phyloP scores from a whole-genome alignment of 2,888 invertebrate species.

The Iphiclides podalirius region DNA sequence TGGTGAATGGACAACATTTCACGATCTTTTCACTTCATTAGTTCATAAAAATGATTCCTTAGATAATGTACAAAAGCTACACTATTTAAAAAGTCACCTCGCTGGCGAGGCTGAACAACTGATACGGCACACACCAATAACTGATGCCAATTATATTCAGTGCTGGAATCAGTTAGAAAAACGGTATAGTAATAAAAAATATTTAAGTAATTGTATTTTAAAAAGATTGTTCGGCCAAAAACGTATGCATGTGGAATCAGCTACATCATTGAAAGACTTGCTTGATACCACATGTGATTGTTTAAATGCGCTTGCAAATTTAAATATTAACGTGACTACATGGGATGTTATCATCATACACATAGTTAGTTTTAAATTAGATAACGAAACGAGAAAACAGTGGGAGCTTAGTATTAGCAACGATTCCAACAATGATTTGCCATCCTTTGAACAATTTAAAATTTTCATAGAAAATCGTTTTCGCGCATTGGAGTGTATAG shows the following conservation, averaged over 20 bases:
- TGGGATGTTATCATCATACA: conserved; percentile 3
- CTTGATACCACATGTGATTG: conserved; percentile 24
- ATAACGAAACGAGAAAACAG: conserved; percentile 5
- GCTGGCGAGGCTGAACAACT: conserved; percentile 33
- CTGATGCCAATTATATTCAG: conserved; percentile 23
- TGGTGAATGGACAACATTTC: conserved; percentile 29
- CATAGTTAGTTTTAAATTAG: not conserved
- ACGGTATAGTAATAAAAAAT: conserved; percentile 29
- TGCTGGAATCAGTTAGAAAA: conserved; percentile 26
- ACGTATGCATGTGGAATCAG: conserved; percentile 20
- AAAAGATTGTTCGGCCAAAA: conserved; percentile 16
- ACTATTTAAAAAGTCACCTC: conserved; percentile 26
- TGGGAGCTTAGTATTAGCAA: conserved; percentile 12
- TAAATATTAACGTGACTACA: not conserved
- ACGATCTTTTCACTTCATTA: conserved; percentile 28
- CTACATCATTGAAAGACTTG: conserved; percentile 5
- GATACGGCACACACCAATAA: conserved; percentile 23
- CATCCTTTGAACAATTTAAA: too few species aligned
- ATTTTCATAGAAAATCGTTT: too few species aligned
- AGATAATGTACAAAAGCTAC: conserved; percentile 30
- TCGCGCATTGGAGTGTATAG: conserved; percentile 17
- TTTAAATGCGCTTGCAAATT: conserved; percentile 7
- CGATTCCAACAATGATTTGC: conserved; percentile 15
- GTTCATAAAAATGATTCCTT: conserved; percentile 29
- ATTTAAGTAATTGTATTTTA: conserved; percentile 23